Conservation (phyloP, 2,888 invertebrate species). For the Calliopum simillimum region DNA sequence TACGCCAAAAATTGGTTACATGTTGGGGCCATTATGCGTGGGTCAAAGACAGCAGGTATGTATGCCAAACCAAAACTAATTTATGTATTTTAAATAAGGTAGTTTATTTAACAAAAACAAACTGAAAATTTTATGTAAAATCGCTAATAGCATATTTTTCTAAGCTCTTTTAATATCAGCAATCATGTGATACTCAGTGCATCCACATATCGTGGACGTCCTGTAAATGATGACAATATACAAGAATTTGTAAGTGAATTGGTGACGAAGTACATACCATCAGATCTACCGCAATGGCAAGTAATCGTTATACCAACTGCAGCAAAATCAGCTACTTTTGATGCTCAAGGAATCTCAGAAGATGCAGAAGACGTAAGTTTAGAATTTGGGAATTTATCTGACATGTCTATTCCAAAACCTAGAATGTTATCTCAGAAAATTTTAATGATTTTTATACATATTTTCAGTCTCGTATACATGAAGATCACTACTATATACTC, state of each 20-base stretch:
- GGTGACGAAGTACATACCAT: conserved; percentile 80
- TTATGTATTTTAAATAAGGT: too few species aligned
- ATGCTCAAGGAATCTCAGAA: conserved; percentile 30
- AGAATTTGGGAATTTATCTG: background rate
- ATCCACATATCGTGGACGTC: conserved; percentile 76
- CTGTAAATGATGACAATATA: conserved; percentile 78
- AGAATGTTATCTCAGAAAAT: background rate
- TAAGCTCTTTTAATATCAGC: conserved; percentile 70
- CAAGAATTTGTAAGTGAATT: conserved; percentile 85
- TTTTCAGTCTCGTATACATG: conserved; percentile 40
- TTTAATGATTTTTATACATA: background rate
- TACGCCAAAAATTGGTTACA: conserved; percentile 76
- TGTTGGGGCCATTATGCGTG: conserved; percentile 86
- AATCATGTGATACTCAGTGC: conserved; percentile 78
- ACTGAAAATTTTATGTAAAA: background rate
- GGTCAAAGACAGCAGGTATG: conserved; percentile 68
- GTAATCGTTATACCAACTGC: conserved; percentile 76
- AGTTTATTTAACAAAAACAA: too few species aligned
- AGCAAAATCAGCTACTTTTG: conserved; percentile 34
- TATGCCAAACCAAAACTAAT: too few species aligned
- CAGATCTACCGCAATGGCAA: conserved; percentile 83
- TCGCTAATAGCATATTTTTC: background rate
- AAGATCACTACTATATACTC: conserved; percentile 73
- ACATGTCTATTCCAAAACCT: background rate
- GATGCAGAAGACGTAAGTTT: conserved; percentile 40